Percentiles rank a stretch among this genome's conserved stretches.
These are phyloP conservation scores for Orycteropus afer DNA, from an alignment of 2,113 vertebrate genomes.

Conservation along the genomic window DNA sequence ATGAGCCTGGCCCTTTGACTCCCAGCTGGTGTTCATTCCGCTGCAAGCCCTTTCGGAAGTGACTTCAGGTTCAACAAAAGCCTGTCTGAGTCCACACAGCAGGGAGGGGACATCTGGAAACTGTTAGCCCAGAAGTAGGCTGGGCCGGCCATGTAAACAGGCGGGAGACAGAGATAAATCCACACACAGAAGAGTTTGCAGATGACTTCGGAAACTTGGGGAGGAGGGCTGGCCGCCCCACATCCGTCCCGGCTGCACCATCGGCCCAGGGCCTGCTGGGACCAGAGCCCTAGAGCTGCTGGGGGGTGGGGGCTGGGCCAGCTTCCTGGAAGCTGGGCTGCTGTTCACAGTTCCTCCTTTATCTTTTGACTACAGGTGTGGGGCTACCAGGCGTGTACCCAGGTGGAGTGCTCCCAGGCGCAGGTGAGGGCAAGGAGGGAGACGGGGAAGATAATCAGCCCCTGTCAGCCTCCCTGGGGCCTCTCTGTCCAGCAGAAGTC, in stretches of 20 bases:
- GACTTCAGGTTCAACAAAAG: constrained; percentile 73
- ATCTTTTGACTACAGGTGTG: constrained; percentile 78
- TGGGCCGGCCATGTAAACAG: constrained; percentile 54
- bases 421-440: constrained; percentile 82
- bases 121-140: constrained; percentile 67
- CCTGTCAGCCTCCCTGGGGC: not conserved
- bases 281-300: not conserved
- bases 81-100: constrained; percentile 45
- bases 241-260: not conserved
- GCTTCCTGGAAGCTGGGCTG: not conserved
- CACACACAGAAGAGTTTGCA: not conserved
- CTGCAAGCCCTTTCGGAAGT: constrained; percentile 60
- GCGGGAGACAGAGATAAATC: constrained; percentile 57
- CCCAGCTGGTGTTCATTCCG: constrained; percentile 20
- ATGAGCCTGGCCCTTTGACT: not conserved
- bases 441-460: not conserved
- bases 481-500: not conserved
- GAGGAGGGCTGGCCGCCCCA: not conserved
- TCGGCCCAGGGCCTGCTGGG: not conserved
- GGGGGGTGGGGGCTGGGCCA: rapidly evolving
- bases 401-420: constrained; percentile 85
- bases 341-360: not conserved
- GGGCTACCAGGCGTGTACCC: constrained; percentile 88
- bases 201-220: constrained; percentile 20
- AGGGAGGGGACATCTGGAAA: constrained; percentile 74